Percentiles rank a stretch among this genome's conserved stretches.
These are phyloP conservation scores for Cardiocondyla obscurior DNA, from an alignment of 1,140 invertebrate species.

Conservation along the genomic window DNA sequence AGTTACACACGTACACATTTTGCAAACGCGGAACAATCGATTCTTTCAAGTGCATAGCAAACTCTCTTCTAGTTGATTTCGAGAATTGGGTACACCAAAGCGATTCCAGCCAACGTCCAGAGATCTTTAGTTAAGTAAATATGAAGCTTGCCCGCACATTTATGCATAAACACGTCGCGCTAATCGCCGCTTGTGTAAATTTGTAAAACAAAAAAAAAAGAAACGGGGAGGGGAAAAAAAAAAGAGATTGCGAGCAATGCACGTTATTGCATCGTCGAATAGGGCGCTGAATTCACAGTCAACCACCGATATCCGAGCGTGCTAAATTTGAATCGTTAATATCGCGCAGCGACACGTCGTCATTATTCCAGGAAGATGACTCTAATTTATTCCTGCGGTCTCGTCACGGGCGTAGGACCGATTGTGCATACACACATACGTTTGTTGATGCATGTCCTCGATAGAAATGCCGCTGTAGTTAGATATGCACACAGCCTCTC, in stretches of 20 bases:
- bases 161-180: constrained; percentile 4
- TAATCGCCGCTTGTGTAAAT: not conserved
- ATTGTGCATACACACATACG: not conserved
- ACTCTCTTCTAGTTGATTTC: not conserved
- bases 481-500: not conserved
- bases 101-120: not conserved
- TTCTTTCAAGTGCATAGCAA: not conserved
- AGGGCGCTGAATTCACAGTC: constrained; percentile 50
- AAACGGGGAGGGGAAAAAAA: not conserved
- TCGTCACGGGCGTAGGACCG: constrained; percentile 26
- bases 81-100: not conserved
- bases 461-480: constrained; percentile 2
- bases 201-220: not conserved
- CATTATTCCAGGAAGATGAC: constrained; percentile 69
- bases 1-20: not conserved
- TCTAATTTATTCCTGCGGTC: constrained; percentile 59
- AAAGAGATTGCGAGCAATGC: not conserved
- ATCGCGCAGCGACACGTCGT: constrained; percentile 60
- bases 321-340: constrained; percentile 70
- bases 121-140: not conserved
- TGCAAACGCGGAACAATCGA: not conserved
- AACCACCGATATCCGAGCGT: constrained; percentile 47
- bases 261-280: constrained; percentile 3
- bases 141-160: constrained; percentile 20
- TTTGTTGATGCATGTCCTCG: constrained; percentile 51